Conservation (phyloP, 2,888 invertebrate species). For the Sarcophaga variegata region DNA sequence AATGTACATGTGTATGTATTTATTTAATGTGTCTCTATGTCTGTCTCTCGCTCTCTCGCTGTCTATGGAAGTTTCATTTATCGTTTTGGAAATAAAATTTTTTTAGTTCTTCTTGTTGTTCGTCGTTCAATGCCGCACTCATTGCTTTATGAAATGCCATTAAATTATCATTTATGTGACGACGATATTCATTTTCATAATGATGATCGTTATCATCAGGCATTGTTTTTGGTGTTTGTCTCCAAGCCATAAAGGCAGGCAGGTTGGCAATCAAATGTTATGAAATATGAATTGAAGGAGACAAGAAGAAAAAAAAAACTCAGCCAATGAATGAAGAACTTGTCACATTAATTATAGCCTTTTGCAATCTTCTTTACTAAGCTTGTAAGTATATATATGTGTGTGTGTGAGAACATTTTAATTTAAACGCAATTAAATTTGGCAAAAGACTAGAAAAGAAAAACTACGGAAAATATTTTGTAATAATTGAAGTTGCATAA, state of each 20-base stretch:
- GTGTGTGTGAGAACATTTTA: not conserved
- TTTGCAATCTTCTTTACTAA: not conserved
- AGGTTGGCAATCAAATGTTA: constrained; percentile 3
- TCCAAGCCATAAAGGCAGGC: not conserved
- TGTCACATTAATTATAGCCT: constrained; percentile 23
- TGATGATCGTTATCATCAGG: constrained; percentile 18
- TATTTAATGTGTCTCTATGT: constrained; percentile 1
- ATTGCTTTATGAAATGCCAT: constrained; percentile 14
- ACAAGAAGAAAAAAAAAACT: too few species aligned
- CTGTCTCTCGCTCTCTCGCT: too few species aligned
- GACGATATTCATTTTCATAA: constrained; percentile 24
- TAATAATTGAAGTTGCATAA: not conserved
- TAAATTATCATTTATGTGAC: constrained; percentile 38
- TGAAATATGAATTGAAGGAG: not conserved
- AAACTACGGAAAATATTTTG: not conserved
- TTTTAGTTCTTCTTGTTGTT: not conserved
- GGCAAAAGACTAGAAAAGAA: not conserved
- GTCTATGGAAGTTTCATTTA: not conserved
- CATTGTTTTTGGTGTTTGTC: constrained; percentile 15
- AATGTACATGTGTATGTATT: not conserved
- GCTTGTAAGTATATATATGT: not conserved
- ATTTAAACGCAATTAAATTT: constrained; percentile 7
- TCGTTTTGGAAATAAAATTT: not conserved
- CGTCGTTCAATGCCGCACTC: not conserved
- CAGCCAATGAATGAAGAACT: not conserved